Conservation (phyloP, 2,888 invertebrate species). For the Caenorhabditis wallacei region DNA sequence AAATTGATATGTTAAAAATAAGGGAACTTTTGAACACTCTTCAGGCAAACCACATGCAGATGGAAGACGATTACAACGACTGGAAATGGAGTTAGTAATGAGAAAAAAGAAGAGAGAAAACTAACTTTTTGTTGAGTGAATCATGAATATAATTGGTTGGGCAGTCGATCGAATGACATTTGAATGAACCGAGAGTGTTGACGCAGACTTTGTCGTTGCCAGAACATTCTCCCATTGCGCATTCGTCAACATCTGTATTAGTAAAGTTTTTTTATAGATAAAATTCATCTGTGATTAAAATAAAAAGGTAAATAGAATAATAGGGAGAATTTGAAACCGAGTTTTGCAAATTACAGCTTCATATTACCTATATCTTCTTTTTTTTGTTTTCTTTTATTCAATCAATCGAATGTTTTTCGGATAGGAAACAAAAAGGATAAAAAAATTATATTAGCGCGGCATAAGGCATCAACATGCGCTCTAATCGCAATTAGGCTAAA, state of each 20-base stretch:
- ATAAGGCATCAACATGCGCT: too few relatives aligned
- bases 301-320: too few relatives aligned
- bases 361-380: too few relatives aligned
- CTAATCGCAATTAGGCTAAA: too few relatives aligned
- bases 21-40: slow-evolving; percentile 86
- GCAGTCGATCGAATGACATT: slow-evolving; percentile 92
- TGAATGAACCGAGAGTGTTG: slow-evolving; percentile 92
- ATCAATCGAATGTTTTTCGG: too few relatives aligned
- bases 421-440: too few relatives aligned
- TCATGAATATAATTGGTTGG: slow-evolving; percentile 92
- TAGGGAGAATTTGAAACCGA: too few relatives aligned
- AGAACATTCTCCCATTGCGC: slow-evolving; percentile 85
- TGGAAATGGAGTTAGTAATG: slow-evolving; percentile 42
- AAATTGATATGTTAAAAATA: slow-evolving; percentile 94
- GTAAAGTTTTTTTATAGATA: too few relatives aligned
- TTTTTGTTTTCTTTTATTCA: too few relatives aligned
- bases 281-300: too few relatives aligned
- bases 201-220: slow-evolving; percentile 89
- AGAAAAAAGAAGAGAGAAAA: slow-evolving; percentile 68
- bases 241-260: slow-evolving; percentile 88
- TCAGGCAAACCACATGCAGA: slow-evolving; percentile 86
- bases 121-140: slow-evolving; percentile 90
- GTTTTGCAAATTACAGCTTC: too few relatives aligned
- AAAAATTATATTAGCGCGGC: too few relatives aligned
- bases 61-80: slow-evolving; percentile 84